Evolutionary conservation across 2,888 invertebrate genomes (phyloP).

Genomic region (Morinoia aosen): DNA sequence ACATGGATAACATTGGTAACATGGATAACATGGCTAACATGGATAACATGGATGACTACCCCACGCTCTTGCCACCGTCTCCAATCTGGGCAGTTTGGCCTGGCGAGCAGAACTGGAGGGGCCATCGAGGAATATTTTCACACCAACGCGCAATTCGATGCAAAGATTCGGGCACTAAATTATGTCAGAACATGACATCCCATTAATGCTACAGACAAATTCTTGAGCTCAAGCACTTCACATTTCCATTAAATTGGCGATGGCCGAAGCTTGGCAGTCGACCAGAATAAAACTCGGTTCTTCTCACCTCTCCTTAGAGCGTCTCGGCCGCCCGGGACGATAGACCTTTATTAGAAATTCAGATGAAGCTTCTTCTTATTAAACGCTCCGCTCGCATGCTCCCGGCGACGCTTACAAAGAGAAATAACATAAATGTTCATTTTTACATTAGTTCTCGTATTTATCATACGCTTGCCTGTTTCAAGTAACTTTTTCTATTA

Average conservation of each 20-base stretch:
- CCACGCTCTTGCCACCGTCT: not conserved
- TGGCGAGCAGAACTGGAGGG: not conserved
- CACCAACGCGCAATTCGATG: not conserved
- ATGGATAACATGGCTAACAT: not conserved
- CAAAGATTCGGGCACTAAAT: conserved; percentile 16
- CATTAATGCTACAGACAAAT: conserved; percentile 47
- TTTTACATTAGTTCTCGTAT: not conserved
- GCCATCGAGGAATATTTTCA: not conserved
- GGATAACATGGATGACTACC: not conserved
- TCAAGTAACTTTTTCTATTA: not conserved
- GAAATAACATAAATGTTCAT: too few relatives aligned
- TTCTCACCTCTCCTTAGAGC: not conserved
- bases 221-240: not conserved
- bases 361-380: conserved; percentile 33
- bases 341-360: conserved; percentile 1
- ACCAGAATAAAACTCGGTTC: not conserved
- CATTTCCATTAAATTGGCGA: conserved; percentile 48
- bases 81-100: not conserved
- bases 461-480: not conserved
- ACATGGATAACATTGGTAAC: not conserved
- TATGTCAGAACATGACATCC: conserved; percentile 43
- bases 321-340: not conserved
- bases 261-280: not conserved
- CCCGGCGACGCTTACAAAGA: not conserved
- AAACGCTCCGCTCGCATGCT: not conserved